Evolutionary conservation across 37 sponge, comb jelly and placozoan species (phyloP), one percentile per base, ranked within the genome.

Genomic region (Spongilla lacustris): DNA sequence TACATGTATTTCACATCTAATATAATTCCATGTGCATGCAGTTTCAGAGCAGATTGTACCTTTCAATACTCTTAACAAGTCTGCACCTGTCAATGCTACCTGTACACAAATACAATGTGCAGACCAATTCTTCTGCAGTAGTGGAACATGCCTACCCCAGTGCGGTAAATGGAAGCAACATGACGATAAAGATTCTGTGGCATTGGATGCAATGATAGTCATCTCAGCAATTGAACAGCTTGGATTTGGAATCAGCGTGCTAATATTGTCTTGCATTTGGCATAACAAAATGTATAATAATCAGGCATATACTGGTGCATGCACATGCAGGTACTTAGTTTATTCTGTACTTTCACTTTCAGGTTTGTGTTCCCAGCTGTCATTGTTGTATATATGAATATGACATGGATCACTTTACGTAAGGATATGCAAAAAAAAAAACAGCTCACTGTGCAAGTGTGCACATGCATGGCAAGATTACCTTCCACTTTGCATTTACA

Each of bases 231-330:
- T 68, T 30, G n/a, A 75, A 67, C 76, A 73, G 13, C 19, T 88
- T 30, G 12, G 81, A 1, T 50, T 25, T 68, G 77, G 82, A n/a
- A 26, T 31, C 67, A 71, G 71, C 36, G 82, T 82, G 24, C 14
- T 88, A 48, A 35, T 88, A 24, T 79, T 81, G 10, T 69, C 79
- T 50, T 73, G 81, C 28, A n/a, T 88, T 12, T 28, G 88, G 10
- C 69, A 75, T 35, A 68, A 88, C 37, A 88, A 75, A 66, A 75
- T 88, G 88, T 88, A 81, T n/a, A n/a, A n/a, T n/a, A n/a, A n/a
- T n/a, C n/a, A n/a, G n/a, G n/a, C n/a, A n/a, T n/a, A n/a, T n/a
- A n/a, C n/a, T n/a, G n/a, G n/a, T n/a, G n/a, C n/a, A n/a, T n/a
- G n/a, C n/a, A n/a, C n/a, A 81, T 38, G 49, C 25, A 41, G 79